Evolutionary conservation across 2,888 invertebrate genomes (phyloP).

Genomic region (Allygus modestus): DNA sequence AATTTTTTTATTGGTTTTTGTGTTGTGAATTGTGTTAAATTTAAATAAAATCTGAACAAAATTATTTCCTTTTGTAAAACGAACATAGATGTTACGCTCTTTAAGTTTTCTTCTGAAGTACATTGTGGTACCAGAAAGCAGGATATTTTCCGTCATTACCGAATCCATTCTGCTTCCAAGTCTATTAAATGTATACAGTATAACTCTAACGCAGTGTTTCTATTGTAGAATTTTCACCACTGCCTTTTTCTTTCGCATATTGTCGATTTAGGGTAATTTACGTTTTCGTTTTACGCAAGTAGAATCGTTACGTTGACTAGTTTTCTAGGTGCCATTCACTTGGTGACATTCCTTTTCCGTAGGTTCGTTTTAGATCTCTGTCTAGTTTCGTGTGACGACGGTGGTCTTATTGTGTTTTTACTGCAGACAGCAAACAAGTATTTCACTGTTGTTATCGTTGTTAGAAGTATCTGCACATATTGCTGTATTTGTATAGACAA

Average conservation of each 20-base stretch:
- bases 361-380: neutral
- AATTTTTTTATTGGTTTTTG: no score
- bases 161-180: constrained; percentile 9
- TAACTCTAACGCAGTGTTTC: constrained; percentile 5
- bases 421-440: neutral
- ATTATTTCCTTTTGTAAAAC: no score
- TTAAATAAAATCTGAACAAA: no score
- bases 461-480: constrained; percentile 50
- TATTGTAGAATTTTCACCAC: constrained; percentile 6
- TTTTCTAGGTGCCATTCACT: neutral
- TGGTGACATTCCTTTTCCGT: neutral
- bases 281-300: neutral
- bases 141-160: no score
- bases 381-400: neutral
- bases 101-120: no score
- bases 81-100: no score
- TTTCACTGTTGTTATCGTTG: constrained; percentile 53
- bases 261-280: neutral
- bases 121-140: no score
- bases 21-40: no score
- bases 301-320: neutral
- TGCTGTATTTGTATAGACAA: constrained; percentile 57
- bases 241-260: neutral
- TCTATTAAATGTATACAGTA: constrained; percentile 23
- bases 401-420: constrained; percentile 37